A percentile compares a stretch with the other conserved stretches of the same genome.
These are phyloP conservation scores for Melipona quadrifasciata DNA, from an alignment of 1,140 invertebrate species.

Conservation along the genomic window DNA sequence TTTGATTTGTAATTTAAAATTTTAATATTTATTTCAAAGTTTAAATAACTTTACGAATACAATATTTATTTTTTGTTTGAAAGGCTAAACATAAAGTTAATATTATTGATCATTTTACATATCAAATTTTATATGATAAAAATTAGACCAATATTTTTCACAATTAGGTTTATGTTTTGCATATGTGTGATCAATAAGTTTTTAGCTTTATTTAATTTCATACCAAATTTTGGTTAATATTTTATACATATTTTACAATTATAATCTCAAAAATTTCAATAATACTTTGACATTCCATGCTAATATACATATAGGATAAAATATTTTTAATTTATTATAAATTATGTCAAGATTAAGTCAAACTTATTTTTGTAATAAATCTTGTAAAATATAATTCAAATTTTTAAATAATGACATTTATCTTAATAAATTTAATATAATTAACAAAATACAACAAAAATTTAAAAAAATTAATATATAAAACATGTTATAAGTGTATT, in stretches of 20 bases:
- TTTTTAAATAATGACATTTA: neutral
- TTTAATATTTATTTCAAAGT: neutral
- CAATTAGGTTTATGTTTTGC: too few relatives aligned
- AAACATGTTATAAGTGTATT: constrained; percentile 23
- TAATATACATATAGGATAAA: neutral
- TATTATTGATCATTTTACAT: too few relatives aligned
- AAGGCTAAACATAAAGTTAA: too few relatives aligned
- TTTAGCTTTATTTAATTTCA: neutral
- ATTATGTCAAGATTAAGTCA: too few relatives aligned
- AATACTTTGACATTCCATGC: constrained; percentile 9
- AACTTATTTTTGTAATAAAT: neutral
- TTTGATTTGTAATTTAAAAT: neutral
- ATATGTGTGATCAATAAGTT: too few relatives aligned
- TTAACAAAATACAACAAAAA: neutral
- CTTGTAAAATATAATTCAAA: constrained; percentile 1
- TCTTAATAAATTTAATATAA: constrained; percentile 4
- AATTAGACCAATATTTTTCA: too few relatives aligned
- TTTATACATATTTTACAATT: neutral
- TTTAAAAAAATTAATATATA: constrained; percentile 8
- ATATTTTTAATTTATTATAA: neutral
- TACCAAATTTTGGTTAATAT: neutral
- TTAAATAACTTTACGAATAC: too few relatives aligned
- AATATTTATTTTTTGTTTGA: too few relatives aligned
- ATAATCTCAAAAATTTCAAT: neutral
- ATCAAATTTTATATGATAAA: too few relatives aligned